Evolutionary conservation across 1,140 invertebrate species (phyloP), one percentile per base, ranked within the genome.

Genomic region (Drosophila malerkotliana): DNA sequence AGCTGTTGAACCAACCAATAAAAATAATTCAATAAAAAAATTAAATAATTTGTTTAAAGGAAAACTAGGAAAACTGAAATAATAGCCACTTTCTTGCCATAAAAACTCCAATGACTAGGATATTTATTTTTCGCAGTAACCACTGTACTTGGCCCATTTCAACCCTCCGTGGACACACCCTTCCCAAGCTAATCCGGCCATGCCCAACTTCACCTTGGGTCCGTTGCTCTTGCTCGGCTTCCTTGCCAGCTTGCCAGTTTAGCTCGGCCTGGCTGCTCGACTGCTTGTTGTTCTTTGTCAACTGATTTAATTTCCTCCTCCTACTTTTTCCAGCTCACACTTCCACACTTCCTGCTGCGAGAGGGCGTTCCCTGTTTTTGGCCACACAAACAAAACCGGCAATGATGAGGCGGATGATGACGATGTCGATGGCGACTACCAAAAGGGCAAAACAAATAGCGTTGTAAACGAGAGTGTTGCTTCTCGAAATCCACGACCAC

Each of bases 281-380:
- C 48, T 55, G 48, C 24, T 61, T 79, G 77, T 55, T 82, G 75
- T 76, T 77, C 60, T 79, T 85, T 87, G 82, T 82, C 82, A 87
- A 87, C 83, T 87, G 82, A 87, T 87, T 87, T 88, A 88, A 87
- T 88, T 87, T 87, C 67, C 82, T 83, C 72, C 62, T 60, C 75
- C 71, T 58, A 60, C 60, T 58, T 62, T 59, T 62, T 18, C 24
- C 47, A 45, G 62, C 58, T 58, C 53, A 51, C 60, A 28, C 60
- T 73, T 58, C 79, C 83, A 51, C 60, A 28, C 60, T 73, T 58
- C 79, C 83, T 48, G 84, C 83, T 83, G 83, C 45, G 82, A 74
- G 83, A 88, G 76, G 83, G 83, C 83, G 83, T 88, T 67, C 52
- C 56, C 62, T 74, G 82, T 82, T 82, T 79, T 64, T 85, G 77